Conservation (phyloP, 2,888 invertebrate species). For the Troides helena region DNA sequence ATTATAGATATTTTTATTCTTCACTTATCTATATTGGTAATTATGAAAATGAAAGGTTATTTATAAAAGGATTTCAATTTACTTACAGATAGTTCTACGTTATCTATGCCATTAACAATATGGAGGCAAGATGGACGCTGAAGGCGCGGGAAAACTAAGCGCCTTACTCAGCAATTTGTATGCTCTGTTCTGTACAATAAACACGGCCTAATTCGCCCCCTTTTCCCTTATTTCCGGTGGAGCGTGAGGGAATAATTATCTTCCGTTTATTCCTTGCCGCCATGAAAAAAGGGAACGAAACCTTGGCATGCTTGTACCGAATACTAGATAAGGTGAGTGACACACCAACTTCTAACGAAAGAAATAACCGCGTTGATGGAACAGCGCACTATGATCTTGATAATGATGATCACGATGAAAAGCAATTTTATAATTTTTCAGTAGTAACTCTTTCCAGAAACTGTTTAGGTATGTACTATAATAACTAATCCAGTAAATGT, state of each 20-base stretch:
- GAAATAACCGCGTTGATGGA: no score
- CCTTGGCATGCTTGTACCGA: conserved; percentile 12
- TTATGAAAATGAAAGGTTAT: no score
- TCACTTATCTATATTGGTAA: no score
- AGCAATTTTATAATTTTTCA: no score
- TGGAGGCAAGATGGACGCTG: conserved; percentile 22
- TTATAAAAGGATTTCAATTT: background rate
- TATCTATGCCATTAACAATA: conserved; percentile 18
- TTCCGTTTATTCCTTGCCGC: conserved; percentile 34
- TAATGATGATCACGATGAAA: no score
- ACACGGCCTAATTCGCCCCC: conserved; percentile 28
- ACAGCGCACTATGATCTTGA: no score
- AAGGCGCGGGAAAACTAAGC: conserved; percentile 26
- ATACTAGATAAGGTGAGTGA: conserved; percentile 14
- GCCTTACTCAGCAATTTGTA: conserved; percentile 27
- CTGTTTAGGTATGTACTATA: no score
- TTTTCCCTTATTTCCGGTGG: conserved; percentile 30
- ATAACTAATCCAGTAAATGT: no score
- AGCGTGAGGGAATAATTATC: conserved; percentile 37
- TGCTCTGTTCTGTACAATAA: conserved; percentile 28
- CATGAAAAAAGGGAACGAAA: conserved; percentile 37
- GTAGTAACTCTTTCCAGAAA: no score
- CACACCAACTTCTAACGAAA: conserved; percentile 2
- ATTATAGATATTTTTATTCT: no score
- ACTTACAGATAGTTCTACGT: background rate